Base-by-base conservation (phyloP, 92 coral and sea anemone species). In the Parazoanthus darwini region DNA sequence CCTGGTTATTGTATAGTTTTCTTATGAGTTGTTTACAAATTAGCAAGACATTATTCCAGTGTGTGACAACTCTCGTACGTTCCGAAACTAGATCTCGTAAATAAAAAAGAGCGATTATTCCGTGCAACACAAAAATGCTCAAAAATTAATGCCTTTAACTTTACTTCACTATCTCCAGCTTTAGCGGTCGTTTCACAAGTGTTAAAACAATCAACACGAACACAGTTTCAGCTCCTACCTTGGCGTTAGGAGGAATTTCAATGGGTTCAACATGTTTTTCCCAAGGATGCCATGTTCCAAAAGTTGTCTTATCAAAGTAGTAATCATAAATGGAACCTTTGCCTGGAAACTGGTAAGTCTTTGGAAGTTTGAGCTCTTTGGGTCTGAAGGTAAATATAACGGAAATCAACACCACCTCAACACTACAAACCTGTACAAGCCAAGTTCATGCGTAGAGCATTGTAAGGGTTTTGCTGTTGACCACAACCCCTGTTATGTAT, bases 261-360 rank as follows among this genome's bases (percentile, higher is more conserved):
- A 94, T 93, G 15, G 93, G 77, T 3, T 91, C 90, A 26, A 96
- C 96, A 23, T 95, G 90, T 77, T 96, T 96, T 73, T 96, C 99
- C 99, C 99, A 96, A 0, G 99, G 96, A 85, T 96, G 99, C 99
- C 99, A 96, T 1, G 99, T 96, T 26, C 99, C 99, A 81, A 96
- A 96, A 18, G 97, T 96, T 22, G 96, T 88, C 91, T 96, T 96
- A 89, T 96, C 99, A 71, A 96, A 96, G 90, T 90, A 96, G 89
- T 93, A 96, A 85, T 96, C 99, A 81, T 96, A 96, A 85, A 96
- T 96, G 65, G 85, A 91, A 37, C 98, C 98, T 68, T 96, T 96
- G 25, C 96, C 99, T 33, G 99, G 99, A 74, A 95, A 96, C 93
- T 93, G 96, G 78, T 90, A 79, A 22, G 91, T 96, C 90, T 95